Percentiles rank a stretch among this genome's conserved stretches.
These are phyloP conservation scores for Cryptomyrus ogoouensis DNA, from an alignment of 2,113 vertebrate genomes.

Conservation along the genomic window DNA sequence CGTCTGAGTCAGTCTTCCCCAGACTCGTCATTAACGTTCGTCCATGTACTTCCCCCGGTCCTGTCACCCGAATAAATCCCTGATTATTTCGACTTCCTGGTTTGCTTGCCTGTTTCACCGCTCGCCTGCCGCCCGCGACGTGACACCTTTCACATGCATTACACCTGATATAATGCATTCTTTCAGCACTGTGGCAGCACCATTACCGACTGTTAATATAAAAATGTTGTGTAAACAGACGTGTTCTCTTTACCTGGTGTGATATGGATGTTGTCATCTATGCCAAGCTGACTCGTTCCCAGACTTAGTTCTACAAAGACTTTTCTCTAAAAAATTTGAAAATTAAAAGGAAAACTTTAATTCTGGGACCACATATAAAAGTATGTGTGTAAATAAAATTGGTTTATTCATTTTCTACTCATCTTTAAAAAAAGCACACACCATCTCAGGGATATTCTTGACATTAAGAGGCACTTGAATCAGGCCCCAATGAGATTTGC, in stretches of 20 bases:
- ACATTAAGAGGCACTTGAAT: conserved; percentile 85
- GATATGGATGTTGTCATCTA: conserved; percentile 84
- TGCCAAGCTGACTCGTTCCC: conserved; percentile 78
- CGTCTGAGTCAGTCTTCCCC: no score
- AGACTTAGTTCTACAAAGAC: conserved; percentile 79
- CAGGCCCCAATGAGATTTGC: conserved; percentile 84
- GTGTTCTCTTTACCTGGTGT: conserved; percentile 69
- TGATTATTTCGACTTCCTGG: no score
- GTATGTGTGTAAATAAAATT: neutral
- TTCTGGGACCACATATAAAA: neutral
- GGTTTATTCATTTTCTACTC: neutral
- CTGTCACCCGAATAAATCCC: no score
- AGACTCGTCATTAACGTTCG: no score
- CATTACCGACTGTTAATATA: neutral
- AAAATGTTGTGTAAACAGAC: neutral
- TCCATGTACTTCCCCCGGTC: no score
- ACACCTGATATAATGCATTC: neutral
- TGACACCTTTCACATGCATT: neutral
- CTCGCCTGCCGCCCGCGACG: no score
- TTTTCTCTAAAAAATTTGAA: conserved; percentile 63
- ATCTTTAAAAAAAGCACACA: conserved; percentile 46
- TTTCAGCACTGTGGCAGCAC: neutral
- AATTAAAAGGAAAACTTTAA: neutral
- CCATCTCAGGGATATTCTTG: conserved; percentile 81
- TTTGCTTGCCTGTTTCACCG: no score